Evolutionary conservation across 2,113 vertebrate genomes (phyloP), one percentile per base, ranked within the genome.

Genomic region (Taurulus bubalis): DNA sequence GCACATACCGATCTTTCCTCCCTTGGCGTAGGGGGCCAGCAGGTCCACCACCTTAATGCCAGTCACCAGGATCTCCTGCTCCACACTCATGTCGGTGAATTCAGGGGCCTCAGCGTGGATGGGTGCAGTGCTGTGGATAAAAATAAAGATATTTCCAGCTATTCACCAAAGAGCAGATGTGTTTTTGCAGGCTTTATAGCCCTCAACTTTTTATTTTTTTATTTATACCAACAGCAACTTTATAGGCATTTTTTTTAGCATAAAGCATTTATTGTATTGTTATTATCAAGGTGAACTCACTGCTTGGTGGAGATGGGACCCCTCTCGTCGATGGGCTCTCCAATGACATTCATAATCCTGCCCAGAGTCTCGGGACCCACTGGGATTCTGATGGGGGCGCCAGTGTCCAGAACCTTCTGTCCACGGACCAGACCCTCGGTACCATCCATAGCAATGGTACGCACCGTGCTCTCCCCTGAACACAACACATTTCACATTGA

Each of bases 311-410:
- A 95, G 92, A 99, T 99, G 84, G 98, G 98, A 38, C 98, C 98
- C 86, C 98, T 95, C 93, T 99, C 98, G 0, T 99, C 98, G 38
- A 99, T 99, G 76, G 98, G 98, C 20, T 98, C 98, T 5, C 98
- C 98, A 1, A 99, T 99, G 85, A 99, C 98, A 55, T 99, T 99
- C 98, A 99, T 99, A 87, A 99, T 99, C 89, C 98, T 96, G 64
- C 98, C 98, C 80, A 99, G 92, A 1, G 98, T 99, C 89, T 99
- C 98, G 0, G 98, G 98, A 32, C 98, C 98, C 8, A 99, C 98
- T 2, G 98, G 98, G 90, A 99, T 99, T 89, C 96, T 96, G 93
- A 99, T 99, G 70, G 98, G 97, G 0, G 97, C 97, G 0, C 98
- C 98, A 0, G 97, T 98, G 91, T 99, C 98, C 88, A 99, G 88